Conservation (phyloP, 2,797 vertebrate genomes). For the Brotula barbata region DNA sequence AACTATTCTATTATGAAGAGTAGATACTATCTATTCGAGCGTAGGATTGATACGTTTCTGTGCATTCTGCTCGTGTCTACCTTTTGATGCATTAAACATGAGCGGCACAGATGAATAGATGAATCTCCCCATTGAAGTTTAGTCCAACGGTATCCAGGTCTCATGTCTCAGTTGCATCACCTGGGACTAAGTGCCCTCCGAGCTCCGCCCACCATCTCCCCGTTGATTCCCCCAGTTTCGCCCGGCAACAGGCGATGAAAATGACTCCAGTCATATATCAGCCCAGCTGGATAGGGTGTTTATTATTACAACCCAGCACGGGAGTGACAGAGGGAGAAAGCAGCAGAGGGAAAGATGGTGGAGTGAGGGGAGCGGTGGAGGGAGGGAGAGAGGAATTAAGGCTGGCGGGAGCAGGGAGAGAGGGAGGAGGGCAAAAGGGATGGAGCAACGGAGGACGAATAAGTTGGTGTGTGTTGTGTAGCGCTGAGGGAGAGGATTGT, state of each 20-base stretch:
- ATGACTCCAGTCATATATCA: constrained; percentile 65
- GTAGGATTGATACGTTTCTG: no score
- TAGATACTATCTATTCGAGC: no score
- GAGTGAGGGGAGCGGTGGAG: constrained; percentile 42
- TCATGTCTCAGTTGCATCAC: constrained; percentile 49
- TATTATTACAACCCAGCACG: constrained; percentile 74
- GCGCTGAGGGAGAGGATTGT: constrained; percentile 33
- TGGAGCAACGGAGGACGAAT: constrained; percentile 12
- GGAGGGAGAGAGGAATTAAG: constrained; percentile 47
- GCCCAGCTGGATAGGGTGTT: constrained; percentile 70
- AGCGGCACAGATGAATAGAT: constrained; percentile 26
- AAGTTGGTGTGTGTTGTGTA: constrained; percentile 39
- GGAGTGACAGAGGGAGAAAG: constrained; percentile 67
- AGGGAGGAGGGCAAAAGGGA: constrained; percentile 10
- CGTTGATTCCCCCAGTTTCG: constrained; percentile 53
- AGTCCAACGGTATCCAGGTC: constrained; percentile 18
- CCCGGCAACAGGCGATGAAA: constrained; percentile 76
- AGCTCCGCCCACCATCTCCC: constrained; percentile 35
- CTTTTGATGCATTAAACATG: constrained; percentile 8
- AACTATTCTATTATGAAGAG: no score
- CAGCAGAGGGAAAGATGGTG: constrained; percentile 59
- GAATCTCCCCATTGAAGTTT: constrained; percentile 30
- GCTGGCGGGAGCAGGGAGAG: constrained; percentile 37
- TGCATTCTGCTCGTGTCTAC: no score
- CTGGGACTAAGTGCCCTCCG: constrained; percentile 52